Evolutionary conservation across 1,140 invertebrate species (phyloP).

Genomic region (Tetragnatha versicolor): DNA sequence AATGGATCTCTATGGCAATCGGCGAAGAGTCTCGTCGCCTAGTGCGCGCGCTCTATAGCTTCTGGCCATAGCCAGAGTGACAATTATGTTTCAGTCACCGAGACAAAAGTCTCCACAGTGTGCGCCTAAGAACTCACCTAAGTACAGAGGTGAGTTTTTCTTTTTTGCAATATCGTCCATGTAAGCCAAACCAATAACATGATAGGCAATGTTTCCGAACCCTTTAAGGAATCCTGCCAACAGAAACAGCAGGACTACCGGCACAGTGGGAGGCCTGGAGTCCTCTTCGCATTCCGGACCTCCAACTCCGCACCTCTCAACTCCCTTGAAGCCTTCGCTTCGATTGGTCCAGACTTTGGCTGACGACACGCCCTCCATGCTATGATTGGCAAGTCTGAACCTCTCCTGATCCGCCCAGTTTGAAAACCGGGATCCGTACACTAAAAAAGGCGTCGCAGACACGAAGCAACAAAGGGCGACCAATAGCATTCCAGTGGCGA

Average conservation of each 20-base stretch:
- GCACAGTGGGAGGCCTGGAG: conserved; percentile 12
- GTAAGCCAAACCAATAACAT: conserved; percentile 60
- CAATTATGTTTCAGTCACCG: no score
- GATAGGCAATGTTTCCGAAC: conserved; percentile 55
- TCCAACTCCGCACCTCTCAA: conserved; percentile 1
- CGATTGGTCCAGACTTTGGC: not conserved
- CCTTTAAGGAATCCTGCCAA: conserved; percentile 55
- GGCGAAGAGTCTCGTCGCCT: no score
- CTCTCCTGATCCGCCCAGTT: no score
- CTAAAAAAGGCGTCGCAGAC: conserved; percentile 72
- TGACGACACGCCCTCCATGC: not conserved
- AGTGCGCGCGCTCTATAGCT: no score
- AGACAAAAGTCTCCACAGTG: no score
- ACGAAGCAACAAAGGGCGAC: conserved; percentile 75
- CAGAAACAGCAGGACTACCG: conserved; percentile 40
- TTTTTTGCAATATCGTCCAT: conserved; percentile 63
- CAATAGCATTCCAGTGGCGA: conserved; percentile 73
- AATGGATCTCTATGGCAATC: no score
- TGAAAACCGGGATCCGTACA: conserved; percentile 73
- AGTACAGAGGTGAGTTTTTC: conserved; percentile 60
- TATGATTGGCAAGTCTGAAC: conserved; percentile 58
- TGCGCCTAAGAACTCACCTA: conserved; percentile 45
- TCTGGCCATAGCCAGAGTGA: no score
- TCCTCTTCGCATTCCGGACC: conserved; percentile 8
- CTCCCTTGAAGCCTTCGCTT: not conserved